These are phyloP conservation scores for Cyrtonyx montezumae DNA, from an alignment of 2,113 vertebrate genomes.

Conservation along the genomic window DNA sequence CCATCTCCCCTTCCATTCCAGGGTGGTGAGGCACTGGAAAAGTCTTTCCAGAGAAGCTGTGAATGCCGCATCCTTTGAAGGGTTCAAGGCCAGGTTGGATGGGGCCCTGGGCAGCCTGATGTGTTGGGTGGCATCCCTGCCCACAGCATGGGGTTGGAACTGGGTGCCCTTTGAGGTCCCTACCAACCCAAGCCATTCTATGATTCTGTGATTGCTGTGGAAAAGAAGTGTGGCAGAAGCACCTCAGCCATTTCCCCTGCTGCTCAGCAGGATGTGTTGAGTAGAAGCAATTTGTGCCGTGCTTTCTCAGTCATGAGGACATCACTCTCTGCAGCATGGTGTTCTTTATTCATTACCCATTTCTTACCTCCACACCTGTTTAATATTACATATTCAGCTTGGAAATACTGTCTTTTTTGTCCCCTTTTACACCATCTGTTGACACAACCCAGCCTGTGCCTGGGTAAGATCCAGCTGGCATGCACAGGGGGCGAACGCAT, in stretches of 20 bases:
- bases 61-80: no score
- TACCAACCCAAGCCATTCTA: no score
- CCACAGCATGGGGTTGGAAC: no score
- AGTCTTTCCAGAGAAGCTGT: no score
- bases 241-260: accelerated
- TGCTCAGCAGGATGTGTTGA: not conserved
- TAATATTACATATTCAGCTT: constrained; percentile 53
- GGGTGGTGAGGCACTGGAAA: no score
- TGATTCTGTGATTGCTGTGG: not conserved
- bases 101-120: no score
- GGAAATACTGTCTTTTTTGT: constrained; percentile 55
- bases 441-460: constrained; percentile 47
- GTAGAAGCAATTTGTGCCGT: not conserved
- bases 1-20: not conserved
- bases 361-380: constrained; percentile 66
- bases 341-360: constrained; percentile 11
- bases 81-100: no score
- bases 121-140: no score
- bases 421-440: constrained; percentile 73
- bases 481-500: constrained; percentile 18
- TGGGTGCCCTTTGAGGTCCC: no score
- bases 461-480: constrained; percentile 70
- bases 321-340: not conserved
- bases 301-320: accelerated
- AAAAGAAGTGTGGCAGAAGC: not conserved